Evolutionary conservation across 2,113 vertebrate species (phyloP).

Genomic region (Callipepla squamata): DNA sequence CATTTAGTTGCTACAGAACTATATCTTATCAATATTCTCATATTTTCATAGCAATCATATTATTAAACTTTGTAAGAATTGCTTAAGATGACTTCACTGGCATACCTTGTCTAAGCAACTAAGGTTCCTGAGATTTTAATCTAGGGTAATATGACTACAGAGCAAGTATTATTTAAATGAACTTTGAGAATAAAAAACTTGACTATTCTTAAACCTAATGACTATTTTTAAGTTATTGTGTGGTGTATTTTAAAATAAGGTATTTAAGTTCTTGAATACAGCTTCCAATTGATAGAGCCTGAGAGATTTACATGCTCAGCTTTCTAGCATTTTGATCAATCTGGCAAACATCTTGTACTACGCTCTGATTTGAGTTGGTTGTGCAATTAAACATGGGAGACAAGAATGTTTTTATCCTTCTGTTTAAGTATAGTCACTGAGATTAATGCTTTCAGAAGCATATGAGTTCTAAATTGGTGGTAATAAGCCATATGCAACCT

Average conservation of each 20-base stretch:
- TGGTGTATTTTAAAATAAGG: too few relatives aligned
- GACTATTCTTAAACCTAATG: not conserved
- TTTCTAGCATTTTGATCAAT: constrained; percentile 61
- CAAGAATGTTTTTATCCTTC: constrained; percentile 2
- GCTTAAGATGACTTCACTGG: not conserved
- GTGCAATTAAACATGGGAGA: constrained; percentile 24
- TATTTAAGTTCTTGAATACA: not conserved
- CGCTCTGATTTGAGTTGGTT: not conserved
- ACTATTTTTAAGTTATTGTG: not conserved
- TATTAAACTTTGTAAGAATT: not conserved
- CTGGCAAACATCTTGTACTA: not conserved
- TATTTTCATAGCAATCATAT: not conserved
- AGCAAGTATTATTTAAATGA: not conserved
- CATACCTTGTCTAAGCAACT: not conserved
- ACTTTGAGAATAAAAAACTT: not conserved
- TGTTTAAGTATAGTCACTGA: not conserved
- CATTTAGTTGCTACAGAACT: not conserved
- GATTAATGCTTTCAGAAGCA: not conserved
- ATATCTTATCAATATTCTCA: not conserved
- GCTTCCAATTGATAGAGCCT: constrained; percentile 38
- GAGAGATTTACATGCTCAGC: constrained; percentile 12
- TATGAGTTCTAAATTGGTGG: not conserved
- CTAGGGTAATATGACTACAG: not conserved
- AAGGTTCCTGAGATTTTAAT: not conserved
- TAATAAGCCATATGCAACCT: not conserved